Percentiles rank a stretch among this genome's conserved stretches.
Evolutionary conservation across 2,888 invertebrate species (phyloP).

Genomic region (Ferrisia virgata): DNA sequence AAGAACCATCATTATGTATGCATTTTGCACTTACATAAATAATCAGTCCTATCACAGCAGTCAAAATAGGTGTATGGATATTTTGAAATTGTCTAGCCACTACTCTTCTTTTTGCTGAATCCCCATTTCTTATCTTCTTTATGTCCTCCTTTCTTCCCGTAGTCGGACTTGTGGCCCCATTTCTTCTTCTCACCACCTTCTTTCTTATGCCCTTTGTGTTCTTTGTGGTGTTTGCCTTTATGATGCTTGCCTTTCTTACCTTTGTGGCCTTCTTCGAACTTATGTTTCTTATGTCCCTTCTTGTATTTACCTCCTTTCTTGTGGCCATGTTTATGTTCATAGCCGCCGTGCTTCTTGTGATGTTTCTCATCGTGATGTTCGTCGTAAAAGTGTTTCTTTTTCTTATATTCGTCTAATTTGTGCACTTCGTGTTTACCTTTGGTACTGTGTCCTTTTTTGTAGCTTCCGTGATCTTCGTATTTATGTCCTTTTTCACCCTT

Average conservation of each 20-base stretch:
- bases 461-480: conserved; percentile 68
- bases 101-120: conserved; percentile 56
- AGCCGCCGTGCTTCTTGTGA: conserved; percentile 73
- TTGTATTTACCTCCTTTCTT: conserved; percentile 79
- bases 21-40: not conserved
- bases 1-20: not conserved
- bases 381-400: conserved; percentile 82
- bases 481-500: conserved; percentile 67
- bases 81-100: not conserved
- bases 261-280: conserved; percentile 71
- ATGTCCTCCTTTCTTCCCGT: conserved; percentile 76
- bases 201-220: conserved; percentile 75
- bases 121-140: conserved; percentile 78
- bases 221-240: conserved; percentile 76
- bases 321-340: conserved; percentile 74
- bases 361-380: conserved; percentile 79
- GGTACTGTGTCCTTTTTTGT: conserved; percentile 80
- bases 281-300: conserved; percentile 76
- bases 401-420: conserved; percentile 80
- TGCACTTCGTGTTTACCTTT: conserved; percentile 83
- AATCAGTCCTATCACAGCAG: conserved; percentile 44
- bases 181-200: conserved; percentile 74
- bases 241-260: conserved; percentile 77
- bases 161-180: conserved; percentile 69
- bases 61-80: not conserved